Base-by-base conservation (phyloP, 1,140 invertebrate genomes). In the Caenorhabditis latens region DNA sequence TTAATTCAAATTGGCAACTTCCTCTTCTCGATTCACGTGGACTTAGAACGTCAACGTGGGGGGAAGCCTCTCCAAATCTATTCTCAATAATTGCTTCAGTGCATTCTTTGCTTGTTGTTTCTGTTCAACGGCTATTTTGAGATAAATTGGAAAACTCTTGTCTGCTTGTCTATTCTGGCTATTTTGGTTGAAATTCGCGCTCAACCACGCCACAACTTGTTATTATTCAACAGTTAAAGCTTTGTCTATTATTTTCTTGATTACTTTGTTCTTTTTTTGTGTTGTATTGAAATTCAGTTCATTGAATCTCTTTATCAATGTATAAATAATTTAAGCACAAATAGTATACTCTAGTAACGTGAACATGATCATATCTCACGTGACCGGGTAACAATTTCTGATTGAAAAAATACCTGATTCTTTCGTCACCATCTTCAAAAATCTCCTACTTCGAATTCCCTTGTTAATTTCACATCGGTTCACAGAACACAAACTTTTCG, bases 401-500 rank as follows among this genome's bases (percentile, higher is more conserved):
- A 32, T 32, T 1, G 2, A 2, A 32, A 32, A 1, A 32, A 32
- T n/a, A 58, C 57, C 57, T 58, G 50, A 58, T 32, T 32, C 32
- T 32, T 32, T 32, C 32, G 32, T 32, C 32, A 32, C 32, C 2
- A n/a, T n/a, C 57, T n/a, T 58, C n/a, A n/a, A 58, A 58, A n/a
- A 21, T n/a, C 4, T 13, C 24, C 32, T 40, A 9, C 40, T 65
- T 65, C 61, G 8, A 9, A 65, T n/a, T 65, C 61, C 61, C 61
- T 61, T 61, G 57, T n/a, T 14, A 71, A 32, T 43, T 65, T 65
- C 11, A 5, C 24, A 71, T 14, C 42, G 65, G 40, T 11, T 43
- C 42, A 71, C 42, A 71, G 19, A 71, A n/a, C 65, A 71, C 40
- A 71, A n/a, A 71, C 61, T 32, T 65, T 65, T 65, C 21, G 40